Conservation (phyloP, 2,113 vertebrate genomes). For the Penelope pileata region DNA sequence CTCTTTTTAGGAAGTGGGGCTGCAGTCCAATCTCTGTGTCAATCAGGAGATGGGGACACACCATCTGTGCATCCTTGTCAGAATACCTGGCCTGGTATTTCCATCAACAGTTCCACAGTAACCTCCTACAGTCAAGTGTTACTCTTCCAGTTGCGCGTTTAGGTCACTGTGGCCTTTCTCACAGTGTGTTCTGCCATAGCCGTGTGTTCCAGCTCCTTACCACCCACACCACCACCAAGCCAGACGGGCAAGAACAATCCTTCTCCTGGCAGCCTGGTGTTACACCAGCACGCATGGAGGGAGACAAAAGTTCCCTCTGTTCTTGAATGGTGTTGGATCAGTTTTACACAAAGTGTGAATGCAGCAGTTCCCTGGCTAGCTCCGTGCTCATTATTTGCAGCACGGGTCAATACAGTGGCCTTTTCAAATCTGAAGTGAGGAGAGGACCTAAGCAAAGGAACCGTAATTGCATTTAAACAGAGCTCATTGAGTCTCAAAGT, state of each 20-base stretch:
- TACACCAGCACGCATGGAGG: not conserved
- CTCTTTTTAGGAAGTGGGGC: not conserved
- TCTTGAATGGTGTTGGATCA: not conserved
- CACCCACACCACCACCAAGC: not conserved
- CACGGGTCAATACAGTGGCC: not conserved
- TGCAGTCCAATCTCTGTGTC: not conserved
- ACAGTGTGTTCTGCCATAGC: rapidly evolving
- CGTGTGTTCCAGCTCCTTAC: not conserved
- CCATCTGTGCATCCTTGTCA: not conserved
- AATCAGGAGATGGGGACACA: not conserved
- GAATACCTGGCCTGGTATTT: not conserved
- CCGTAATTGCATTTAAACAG: constrained; percentile 18
- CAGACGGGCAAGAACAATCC: not conserved
- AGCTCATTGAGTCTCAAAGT: constrained; percentile 15
- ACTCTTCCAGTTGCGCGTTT: not conserved
- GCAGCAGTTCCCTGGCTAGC: not conserved
- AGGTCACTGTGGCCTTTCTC: not conserved
- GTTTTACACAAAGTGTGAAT: not conserved
- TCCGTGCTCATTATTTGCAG: not conserved
- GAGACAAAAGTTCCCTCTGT: not conserved
- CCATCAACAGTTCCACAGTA: not conserved
- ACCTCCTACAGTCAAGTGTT: not conserved
- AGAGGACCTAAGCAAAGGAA: not conserved
- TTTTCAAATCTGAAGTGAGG: not conserved
- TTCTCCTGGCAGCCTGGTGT: not conserved